phyloP scores from a whole-genome alignment of 2,888 invertebrate species.

The Hyposoter dolosus region DNA sequence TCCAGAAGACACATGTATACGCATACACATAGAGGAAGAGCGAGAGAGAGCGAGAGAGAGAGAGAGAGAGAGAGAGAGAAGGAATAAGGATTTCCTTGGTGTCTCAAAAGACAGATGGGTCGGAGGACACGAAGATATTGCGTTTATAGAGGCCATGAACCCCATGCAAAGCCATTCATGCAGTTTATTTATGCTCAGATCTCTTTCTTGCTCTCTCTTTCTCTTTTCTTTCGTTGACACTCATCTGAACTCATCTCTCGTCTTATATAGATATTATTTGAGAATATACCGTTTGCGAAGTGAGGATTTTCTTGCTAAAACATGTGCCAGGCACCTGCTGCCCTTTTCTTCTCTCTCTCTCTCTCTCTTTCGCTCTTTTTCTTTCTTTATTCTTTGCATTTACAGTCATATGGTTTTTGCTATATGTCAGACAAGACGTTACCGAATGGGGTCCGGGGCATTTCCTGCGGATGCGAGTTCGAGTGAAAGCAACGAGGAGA shows the following conservation, averaged over 20 bases:
- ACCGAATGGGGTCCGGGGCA: conserved; percentile 51
- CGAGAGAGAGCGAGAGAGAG: neutral
- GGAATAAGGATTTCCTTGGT: conserved; percentile 19
- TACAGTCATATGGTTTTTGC: conserved; percentile 56
- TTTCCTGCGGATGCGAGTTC: conserved; percentile 64
- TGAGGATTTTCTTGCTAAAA: conserved; percentile 71
- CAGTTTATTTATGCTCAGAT: conserved; percentile 74
- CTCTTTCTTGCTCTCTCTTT: conserved; percentile 16
- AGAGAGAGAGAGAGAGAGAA: too few species aligned
- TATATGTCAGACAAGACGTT: conserved; percentile 56
- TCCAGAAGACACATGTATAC: neutral
- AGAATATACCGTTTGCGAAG: conserved; percentile 53
- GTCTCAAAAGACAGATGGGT: conserved; percentile 39
- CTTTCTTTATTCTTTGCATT: conserved; percentile 12
- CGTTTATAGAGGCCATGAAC: conserved; percentile 74
- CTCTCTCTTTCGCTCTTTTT: conserved; percentile 23
- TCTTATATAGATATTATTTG: conserved; percentile 47
- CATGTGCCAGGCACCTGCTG: conserved; percentile 79
- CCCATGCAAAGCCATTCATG: conserved; percentile 79
- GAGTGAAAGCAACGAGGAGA: conserved; percentile 16
- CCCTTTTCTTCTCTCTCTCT: conserved; percentile 43
- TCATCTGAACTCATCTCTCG: conserved; percentile 60
- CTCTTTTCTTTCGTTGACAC: conserved; percentile 30
- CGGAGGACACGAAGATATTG: conserved; percentile 72
- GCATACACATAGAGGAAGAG: neutral